These are phyloP conservation scores for Pasiphila rectangulata DNA, from an alignment of 2,888 invertebrate genomes.

Conservation along the genomic window DNA sequence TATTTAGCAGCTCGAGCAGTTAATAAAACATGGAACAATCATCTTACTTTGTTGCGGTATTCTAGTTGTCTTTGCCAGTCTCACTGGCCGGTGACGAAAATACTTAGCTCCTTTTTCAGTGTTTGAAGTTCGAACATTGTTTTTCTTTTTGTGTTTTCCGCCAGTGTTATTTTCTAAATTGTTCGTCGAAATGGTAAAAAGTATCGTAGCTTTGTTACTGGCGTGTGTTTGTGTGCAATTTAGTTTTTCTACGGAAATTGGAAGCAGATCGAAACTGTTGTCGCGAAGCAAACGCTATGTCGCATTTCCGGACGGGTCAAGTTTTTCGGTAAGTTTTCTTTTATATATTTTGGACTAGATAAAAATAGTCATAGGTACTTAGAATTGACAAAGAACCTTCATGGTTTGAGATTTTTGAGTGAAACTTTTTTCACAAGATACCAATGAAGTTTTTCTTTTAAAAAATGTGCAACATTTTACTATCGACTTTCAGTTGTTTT, in stretches of 20 bases:
- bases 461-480: no score
- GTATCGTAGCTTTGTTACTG: constrained; percentile 25
- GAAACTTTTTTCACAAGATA: no score
- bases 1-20: constrained; percentile 28
- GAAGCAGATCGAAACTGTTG: constrained; percentile 53
- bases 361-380: no score
- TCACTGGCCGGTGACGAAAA: constrained; percentile 13
- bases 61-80: constrained; percentile 12
- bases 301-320: constrained; percentile 87
- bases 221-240: constrained; percentile 34
- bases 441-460: no score
- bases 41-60: constrained; percentile 10
- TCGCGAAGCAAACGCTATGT: constrained; percentile 83
- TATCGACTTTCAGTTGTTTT: no score
- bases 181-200: constrained; percentile 23
- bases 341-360: no score
- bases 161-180: constrained; percentile 14
- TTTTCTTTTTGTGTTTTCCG: constrained; percentile 6
- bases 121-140: constrained; percentile 7
- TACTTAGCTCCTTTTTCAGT: not conserved
- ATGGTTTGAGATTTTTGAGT: no score
- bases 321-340: constrained; percentile 82
- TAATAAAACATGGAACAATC: constrained; percentile 26
- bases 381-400: no score
- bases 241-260: constrained; percentile 28